Evolutionary conservation across 2,113 vertebrate genomes (phyloP).

Genomic region (Phylloscopus trochiloides): DNA sequence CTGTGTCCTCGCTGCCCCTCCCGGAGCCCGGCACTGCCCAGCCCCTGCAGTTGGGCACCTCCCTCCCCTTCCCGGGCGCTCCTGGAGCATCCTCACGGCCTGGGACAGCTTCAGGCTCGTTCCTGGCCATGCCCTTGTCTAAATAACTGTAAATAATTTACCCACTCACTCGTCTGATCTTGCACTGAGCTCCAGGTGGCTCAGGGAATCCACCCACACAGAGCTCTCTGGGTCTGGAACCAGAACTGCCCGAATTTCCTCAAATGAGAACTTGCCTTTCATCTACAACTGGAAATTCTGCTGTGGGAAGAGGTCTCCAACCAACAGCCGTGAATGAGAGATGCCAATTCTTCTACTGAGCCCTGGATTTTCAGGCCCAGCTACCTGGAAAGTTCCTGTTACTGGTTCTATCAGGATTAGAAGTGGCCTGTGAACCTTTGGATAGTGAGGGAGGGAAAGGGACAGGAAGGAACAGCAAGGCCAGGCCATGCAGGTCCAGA

Average conservation of each 20-base stretch:
- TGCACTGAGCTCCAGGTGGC: neutral
- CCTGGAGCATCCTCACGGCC: neutral
- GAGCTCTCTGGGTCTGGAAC: neutral
- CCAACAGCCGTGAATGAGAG: neutral
- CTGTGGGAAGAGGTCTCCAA: neutral
- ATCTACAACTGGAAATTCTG: neutral
- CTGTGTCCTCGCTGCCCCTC: neutral
- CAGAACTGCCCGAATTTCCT: neutral
- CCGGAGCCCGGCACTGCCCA: neutral
- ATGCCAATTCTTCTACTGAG: neutral
- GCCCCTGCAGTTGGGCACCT: rapidly evolving
- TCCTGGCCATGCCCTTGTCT: neutral
- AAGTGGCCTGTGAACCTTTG: neutral
- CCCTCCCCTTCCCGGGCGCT: rapidly evolving
- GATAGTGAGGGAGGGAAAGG: rapidly evolving
- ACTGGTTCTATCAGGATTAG: neutral
- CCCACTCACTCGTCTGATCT: neutral
- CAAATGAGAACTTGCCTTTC: neutral
- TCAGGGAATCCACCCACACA: neutral
- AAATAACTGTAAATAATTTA: neutral
- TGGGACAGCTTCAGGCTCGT: rapidly evolving
- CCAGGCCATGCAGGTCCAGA: neutral
- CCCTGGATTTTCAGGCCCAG: neutral
- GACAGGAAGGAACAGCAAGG: neutral
- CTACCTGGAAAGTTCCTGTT: neutral